Percentiles rank a stretch among this genome's conserved stretches.
These are phyloP conservation scores for Malacoraja senta DNA, from an alignment of 2,797 vertebrate species.

Conservation along the genomic window DNA sequence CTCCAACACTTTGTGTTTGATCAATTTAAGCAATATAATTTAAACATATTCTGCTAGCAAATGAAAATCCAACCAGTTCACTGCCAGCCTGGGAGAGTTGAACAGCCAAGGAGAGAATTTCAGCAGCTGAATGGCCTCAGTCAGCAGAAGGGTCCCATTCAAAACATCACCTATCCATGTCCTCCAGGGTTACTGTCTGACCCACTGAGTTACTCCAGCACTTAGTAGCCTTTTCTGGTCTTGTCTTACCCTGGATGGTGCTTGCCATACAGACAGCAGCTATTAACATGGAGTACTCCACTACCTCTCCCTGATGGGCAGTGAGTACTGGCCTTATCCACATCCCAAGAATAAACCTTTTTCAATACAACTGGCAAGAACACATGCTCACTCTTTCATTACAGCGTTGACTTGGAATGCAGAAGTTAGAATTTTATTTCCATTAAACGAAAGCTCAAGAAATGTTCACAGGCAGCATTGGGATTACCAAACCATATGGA, in stretches of 20 bases:
- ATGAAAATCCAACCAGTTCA: background rate
- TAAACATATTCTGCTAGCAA: background rate
- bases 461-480: background rate
- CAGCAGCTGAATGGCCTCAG: background rate
- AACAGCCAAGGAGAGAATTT: background rate
- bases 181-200: no score
- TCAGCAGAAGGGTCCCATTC: no score
- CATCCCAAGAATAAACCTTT: background rate
- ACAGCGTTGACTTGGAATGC: background rate
- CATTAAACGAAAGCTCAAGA: background rate
- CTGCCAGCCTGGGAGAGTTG: background rate
- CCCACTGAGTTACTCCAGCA: no score
- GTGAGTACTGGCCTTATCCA: background rate
- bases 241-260: background rate
- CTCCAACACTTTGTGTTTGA: no score
- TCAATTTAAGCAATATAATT: background rate
- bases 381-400: background rate
- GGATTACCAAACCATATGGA: constrained; percentile 32
- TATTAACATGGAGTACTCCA: background rate
- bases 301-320: background rate
- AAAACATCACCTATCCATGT: no score
- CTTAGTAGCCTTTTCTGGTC: background rate
- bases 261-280: background rate
- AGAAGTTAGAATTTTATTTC: background rate
- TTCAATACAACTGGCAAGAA: background rate